These are phyloP conservation scores for Sycophila sp. DNA, from an alignment of 1,140 invertebrate genomes.

Conservation along the genomic window DNA sequence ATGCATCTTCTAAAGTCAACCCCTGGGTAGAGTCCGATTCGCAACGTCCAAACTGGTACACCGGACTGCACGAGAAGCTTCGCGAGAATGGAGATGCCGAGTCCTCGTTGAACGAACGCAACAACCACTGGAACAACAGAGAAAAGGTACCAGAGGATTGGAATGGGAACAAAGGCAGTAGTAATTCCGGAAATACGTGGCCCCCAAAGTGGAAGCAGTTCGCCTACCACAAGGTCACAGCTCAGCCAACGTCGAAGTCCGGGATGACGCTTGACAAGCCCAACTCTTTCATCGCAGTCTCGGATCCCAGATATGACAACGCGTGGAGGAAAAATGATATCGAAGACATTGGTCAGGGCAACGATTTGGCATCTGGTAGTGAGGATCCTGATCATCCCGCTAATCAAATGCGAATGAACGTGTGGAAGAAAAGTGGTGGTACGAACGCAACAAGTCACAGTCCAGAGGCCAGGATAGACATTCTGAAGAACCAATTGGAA, in stretches of 20 bases:
- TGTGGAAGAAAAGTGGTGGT: slow-evolving; percentile 50
- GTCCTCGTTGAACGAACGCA: slow-evolving; percentile 40
- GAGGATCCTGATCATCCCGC: slow-evolving; percentile 46
- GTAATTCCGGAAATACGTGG: slow-evolving; percentile 34
- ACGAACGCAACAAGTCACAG: slow-evolving; percentile 32
- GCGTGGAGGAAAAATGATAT: slow-evolving; percentile 59
- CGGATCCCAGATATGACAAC: slow-evolving; percentile 52
- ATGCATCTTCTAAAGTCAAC: slow-evolving; percentile 10
- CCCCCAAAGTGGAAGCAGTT: slow-evolving; percentile 59
- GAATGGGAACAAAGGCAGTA: slow-evolving; percentile 43
- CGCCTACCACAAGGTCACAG: slow-evolving; percentile 57
- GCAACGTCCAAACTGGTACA: slow-evolving; percentile 34
- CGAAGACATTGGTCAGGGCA: slow-evolving; percentile 37
- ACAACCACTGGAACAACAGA: not conserved
- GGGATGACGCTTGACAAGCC: slow-evolving; percentile 48
- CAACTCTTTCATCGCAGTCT: slow-evolving; percentile 59
- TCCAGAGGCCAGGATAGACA: slow-evolving; percentile 45
- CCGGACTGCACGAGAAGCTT: slow-evolving; percentile 39
- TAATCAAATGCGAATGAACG: slow-evolving; percentile 42
- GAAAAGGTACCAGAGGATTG: slow-evolving; percentile 50
- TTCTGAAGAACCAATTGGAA: slow-evolving; percentile 56
- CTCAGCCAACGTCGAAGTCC: slow-evolving; percentile 48
- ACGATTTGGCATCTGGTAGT: not conserved
- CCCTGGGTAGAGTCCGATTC: not conserved
- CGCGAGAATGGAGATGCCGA: no score